A percentile compares a stretch with the other conserved stretches of the same genome.
phyloP scores from a whole-genome alignment of 2,888 invertebrate genomes.

The Scaptomyza caliginosa region DNA sequence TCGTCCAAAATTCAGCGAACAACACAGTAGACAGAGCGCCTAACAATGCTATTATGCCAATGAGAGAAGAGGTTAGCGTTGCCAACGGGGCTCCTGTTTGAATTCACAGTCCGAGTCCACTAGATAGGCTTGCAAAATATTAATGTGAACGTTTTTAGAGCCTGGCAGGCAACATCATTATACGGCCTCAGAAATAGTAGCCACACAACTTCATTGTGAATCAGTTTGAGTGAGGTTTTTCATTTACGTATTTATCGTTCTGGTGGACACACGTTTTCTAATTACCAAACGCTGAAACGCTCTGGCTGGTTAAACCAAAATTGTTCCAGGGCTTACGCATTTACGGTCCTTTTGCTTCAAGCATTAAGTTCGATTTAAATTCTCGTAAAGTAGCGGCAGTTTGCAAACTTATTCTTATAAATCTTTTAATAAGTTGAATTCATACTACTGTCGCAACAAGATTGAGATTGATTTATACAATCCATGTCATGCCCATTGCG shows the following conservation, averaged over 20 bases:
- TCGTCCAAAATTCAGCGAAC: conserved; percentile 12
- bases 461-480: conserved; percentile 61
- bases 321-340: not conserved
- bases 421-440: conserved; percentile 54
- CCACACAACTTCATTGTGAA: conserved; percentile 35
- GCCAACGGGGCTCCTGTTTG: conserved; percentile 5
- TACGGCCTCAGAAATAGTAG: conserved; percentile 13
- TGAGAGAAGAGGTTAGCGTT: conserved; percentile 32
- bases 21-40: conserved; percentile 7
- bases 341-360: not conserved
- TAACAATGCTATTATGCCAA: conserved; percentile 50
- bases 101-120: conserved; percentile 20
- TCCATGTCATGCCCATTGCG: conserved; percentile 32
- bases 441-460: conserved; percentile 26
- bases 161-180: conserved; percentile 39
- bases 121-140: conserved; percentile 28
- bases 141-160: conserved; percentile 20
- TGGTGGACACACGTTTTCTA: conserved; percentile 17
- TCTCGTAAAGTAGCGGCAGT: not conserved
- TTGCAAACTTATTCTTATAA: conserved; percentile 11
- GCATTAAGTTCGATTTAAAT: conserved; percentile 4
- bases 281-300: conserved; percentile 26
- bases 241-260: conserved; percentile 48
- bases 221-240: conserved; percentile 30
- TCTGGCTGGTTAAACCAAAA: not conserved